Evolutionary conservation across 2,888 invertebrate species (phyloP).

Genomic region (Sphinx pinastri): DNA sequence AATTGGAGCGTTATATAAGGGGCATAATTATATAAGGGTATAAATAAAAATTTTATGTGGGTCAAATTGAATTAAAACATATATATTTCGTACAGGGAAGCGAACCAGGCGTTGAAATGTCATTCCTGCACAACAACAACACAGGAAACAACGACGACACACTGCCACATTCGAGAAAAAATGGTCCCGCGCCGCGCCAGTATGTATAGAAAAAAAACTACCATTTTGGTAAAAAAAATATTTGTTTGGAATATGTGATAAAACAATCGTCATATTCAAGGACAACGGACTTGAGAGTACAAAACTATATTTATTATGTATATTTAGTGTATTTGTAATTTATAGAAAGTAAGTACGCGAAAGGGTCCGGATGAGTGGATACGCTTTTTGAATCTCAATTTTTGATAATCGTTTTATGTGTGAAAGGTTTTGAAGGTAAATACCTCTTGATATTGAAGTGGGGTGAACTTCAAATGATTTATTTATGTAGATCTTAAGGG

Average conservation of each 20-base stretch:
- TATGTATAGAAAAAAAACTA: constrained; percentile 64
- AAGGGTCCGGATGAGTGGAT: neutral
- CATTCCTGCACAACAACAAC: constrained; percentile 88
- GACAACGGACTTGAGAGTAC: constrained; percentile 67
- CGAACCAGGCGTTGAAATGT: constrained; percentile 86
- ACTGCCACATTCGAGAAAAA: constrained; percentile 71
- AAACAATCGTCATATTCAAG: constrained; percentile 52
- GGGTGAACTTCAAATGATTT: constrained; percentile 40
- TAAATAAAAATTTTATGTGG: neutral
- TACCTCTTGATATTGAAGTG: constrained; percentile 26
- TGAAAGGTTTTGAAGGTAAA: neutral
- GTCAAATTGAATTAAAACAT: neutral
- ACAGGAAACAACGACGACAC: constrained; percentile 71
- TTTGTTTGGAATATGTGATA: constrained; percentile 55
- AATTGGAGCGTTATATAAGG: too few relatives aligned
- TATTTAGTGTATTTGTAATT: constrained; percentile 39
- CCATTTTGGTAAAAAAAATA: constrained; percentile 46
- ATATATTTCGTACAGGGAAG: constrained; percentile 57
- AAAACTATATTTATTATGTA: constrained; percentile 55
- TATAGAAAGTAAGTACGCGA: constrained; percentile 32
- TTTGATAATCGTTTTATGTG: neutral
- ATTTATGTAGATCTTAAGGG: constrained; percentile 44
- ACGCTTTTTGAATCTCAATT: constrained; percentile 7
- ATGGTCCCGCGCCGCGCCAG: constrained; percentile 66
- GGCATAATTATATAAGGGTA: too few relatives aligned